Conservation (phyloP, 92 coral and sea anemone genomes). For the Palythoa caribaeorum region DNA sequence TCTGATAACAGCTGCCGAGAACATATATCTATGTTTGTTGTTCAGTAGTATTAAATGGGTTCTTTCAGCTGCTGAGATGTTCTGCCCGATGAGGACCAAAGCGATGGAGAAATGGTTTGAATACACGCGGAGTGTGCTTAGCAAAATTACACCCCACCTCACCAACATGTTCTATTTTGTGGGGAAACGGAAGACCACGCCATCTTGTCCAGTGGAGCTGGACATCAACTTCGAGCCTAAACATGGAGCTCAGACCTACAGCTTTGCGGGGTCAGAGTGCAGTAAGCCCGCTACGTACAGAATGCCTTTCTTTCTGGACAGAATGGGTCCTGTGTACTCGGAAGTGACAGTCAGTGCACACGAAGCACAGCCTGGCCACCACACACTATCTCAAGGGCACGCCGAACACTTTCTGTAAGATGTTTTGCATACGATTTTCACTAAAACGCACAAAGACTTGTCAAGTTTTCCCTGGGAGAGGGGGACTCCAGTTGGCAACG, state of each 20-base stretch:
- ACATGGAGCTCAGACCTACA: constrained; percentile 79
- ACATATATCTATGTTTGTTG: not conserved
- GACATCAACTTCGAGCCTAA: constrained; percentile 81
- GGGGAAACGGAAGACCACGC: constrained; percentile 81
- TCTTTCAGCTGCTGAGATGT: constrained; percentile 72
- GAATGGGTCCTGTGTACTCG: constrained; percentile 95
- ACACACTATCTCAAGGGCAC: constrained; percentile 80
- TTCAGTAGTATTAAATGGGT: too few relatives aligned
- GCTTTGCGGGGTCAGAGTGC: constrained; percentile 59
- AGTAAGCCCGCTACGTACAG: constrained; percentile 60
- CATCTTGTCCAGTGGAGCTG: constrained; percentile 82
- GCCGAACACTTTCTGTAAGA: constrained; percentile 72
- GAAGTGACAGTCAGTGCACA: constrained; percentile 91
- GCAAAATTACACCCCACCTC: constrained; percentile 73
- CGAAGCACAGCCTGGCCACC: constrained; percentile 97
- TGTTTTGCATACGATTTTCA: not conserved
- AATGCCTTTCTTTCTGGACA: constrained; percentile 95
- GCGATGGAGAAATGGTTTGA: constrained; percentile 86
- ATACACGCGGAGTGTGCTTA: constrained; percentile 75
- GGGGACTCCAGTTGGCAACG: too few relatives aligned
- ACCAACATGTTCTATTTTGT: constrained; percentile 76
- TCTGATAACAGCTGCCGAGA: too few relatives aligned
- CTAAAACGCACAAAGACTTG: not conserved
- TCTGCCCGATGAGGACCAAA: constrained; percentile 82
- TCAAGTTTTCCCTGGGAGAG: too few relatives aligned